Conservation (phyloP, 2,113 vertebrate genomes). For the Nematolebias whitei region DNA sequence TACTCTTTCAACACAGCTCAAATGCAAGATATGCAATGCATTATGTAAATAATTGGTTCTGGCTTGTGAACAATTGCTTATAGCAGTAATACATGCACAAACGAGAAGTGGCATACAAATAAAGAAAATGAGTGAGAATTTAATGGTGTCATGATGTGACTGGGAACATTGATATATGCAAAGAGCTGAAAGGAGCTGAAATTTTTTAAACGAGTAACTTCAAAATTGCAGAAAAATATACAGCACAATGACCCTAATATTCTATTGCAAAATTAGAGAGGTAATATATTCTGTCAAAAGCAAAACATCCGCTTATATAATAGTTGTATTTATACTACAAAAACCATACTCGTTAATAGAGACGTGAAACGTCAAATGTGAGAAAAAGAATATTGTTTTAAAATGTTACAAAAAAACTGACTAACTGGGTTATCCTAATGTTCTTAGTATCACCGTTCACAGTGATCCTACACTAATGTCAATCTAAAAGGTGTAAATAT, state of each 20-base stretch:
- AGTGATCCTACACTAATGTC: background rate
- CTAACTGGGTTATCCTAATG: background rate
- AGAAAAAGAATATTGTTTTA: background rate
- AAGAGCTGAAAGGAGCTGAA: conserved; percentile 4
- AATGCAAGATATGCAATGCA: too few relatives aligned
- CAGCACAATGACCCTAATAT: background rate
- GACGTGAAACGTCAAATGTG: background rate
- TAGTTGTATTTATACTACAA: background rate
- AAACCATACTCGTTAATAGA: background rate
- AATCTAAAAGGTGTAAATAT: background rate
- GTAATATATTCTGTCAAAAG: background rate
- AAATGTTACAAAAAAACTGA: background rate
- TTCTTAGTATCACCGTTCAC: background rate
- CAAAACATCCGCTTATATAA: background rate
- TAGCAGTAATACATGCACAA: conserved; percentile 36
- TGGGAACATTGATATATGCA: conserved; percentile 31
- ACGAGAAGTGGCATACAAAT: conserved; percentile 50
- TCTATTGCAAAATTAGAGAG: background rate
- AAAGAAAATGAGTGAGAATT: conserved; percentile 31
- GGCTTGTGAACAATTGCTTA: background rate
- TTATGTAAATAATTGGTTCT: background rate
- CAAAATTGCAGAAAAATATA: background rate
- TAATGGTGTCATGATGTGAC: conserved; percentile 38
- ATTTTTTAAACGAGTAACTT: background rate
- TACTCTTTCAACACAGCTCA: too few relatives aligned